Evolutionary conservation across 2,113 vertebrate species (phyloP), one percentile per base, ranked within the genome.

Genomic region (Larimichthys polyactis): DNA sequence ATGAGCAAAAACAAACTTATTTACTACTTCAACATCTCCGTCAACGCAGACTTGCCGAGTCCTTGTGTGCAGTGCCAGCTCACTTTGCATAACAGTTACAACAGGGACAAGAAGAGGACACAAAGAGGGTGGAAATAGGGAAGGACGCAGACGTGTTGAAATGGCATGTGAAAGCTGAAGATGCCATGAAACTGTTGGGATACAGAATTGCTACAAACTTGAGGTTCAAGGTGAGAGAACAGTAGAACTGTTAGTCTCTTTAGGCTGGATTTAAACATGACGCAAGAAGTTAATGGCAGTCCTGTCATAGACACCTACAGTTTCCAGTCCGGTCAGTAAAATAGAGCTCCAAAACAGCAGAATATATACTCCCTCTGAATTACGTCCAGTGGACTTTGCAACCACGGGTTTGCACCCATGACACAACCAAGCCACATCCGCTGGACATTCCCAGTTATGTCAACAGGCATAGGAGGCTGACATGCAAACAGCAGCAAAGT

Each of bases 31-130:
- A 44, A 10, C 36, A 46, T n/a, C 0, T 36, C 8, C 27, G 75
- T 57, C 15, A 17, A 52, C 0, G 15, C 36, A 69, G 8, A 43
- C 60, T 15, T 22, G 22, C 10, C 19, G 32, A 20, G 16, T 66
- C 52, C 27, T 19, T 49, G 19, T 54, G 27, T 54, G 43, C 54
- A 40, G 55, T 46, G 43, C 46, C 52, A 67, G 44, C 59, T 72
- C 49, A 52, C 54, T 75, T 87, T 80, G 76, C 77, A 75, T 81
- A 43, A 75, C 62, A 24, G 74, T 66, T 75, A 75, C 54, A 86
- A 82, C 60, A 24, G 49, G 63, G 16, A 62, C 12, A 55, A 62
- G 36, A 68, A 48, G 32, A 27, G 20, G 46, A 76, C 29, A 52
- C 51, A 3, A 63, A 54, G 19, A 36, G 27, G 68, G 49, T 44